phyloP scores from a whole-genome alignment of 2,888 invertebrate genomes.

The Dryomyza anilis region DNA sequence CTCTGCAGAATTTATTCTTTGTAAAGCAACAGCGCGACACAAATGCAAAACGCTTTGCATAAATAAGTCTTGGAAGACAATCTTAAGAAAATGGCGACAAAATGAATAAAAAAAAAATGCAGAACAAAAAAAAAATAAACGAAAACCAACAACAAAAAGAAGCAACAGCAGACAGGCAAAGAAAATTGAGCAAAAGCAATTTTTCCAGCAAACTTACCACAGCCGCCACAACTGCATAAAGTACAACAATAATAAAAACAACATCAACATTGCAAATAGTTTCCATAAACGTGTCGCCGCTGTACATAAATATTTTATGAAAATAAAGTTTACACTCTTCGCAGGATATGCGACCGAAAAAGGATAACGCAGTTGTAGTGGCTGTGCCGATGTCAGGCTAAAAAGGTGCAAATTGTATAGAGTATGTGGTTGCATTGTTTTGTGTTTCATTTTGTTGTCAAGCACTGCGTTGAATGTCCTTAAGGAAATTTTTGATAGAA shows the following conservation, averaged over 20 bases:
- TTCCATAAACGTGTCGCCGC: constrained; percentile 4
- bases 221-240: not conserved
- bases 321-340: no score
- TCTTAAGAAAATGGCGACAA: constrained; percentile 29
- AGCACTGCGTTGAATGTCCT: no score
- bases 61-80: constrained; percentile 39
- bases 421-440: no score
- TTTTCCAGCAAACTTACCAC: not conserved
- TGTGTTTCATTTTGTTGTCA: no score
- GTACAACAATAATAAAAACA: not conserved
- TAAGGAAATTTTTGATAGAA: no score
- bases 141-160: constrained; percentile 7
- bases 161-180: not conserved
- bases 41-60: constrained; percentile 39
- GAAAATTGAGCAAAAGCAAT: constrained; percentile 27
- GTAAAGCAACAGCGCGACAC: constrained; percentile 1
- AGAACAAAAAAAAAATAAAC: no score
- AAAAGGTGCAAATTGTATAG: no score
- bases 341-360: no score
- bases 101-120: constrained; percentile 14
- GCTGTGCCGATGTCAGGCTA: no score
- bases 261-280: not conserved
- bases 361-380: no score
- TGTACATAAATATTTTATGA: not conserved
- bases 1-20: not conserved